Conservation (phyloP, 2,113 vertebrate genomes). For the Semicossyphus pulcher region DNA sequence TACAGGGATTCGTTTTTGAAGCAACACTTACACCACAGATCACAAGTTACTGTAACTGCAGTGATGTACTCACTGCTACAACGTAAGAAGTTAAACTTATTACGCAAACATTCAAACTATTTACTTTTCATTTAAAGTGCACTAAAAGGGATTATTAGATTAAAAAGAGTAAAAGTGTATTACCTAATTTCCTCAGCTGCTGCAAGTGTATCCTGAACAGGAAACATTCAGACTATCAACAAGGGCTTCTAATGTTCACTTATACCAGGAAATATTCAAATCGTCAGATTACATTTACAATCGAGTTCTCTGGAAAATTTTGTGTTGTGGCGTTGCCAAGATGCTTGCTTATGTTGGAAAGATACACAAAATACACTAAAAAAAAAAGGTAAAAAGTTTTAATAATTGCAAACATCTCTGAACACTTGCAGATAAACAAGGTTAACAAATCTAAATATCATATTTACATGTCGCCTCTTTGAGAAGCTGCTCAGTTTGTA, state of each 20-base stretch:
- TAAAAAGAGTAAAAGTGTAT: neutral
- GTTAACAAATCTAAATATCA: neutral
- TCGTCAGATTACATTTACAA: slow-evolving; percentile 3
- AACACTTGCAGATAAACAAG: neutral
- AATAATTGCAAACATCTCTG: neutral
- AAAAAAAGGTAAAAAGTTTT: slow-evolving; percentile 8
- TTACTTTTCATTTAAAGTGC: neutral
- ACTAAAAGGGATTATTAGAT: neutral
- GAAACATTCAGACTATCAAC: slow-evolving; percentile 21
- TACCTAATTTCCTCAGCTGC: slow-evolving; percentile 25
- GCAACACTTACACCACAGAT: too few relatives aligned
- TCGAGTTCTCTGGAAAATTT: neutral
- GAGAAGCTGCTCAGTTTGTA: neutral
- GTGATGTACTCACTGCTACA: neutral
- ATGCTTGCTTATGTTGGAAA: neutral
- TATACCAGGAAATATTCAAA: slow-evolving; percentile 67
- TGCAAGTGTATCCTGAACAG: neutral
- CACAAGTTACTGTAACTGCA: too few relatives aligned
- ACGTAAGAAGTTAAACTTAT: neutral
- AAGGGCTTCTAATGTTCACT: slow-evolving; percentile 14
- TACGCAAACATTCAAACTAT: neutral
- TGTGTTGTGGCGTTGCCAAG: too few relatives aligned
- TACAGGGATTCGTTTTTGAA: too few relatives aligned
- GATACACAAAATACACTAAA: neutral
- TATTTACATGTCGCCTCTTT: slow-evolving; percentile 30